phyloP scores from a whole-genome alignment of 2,888 invertebrate genomes.

The Troides helena region DNA sequence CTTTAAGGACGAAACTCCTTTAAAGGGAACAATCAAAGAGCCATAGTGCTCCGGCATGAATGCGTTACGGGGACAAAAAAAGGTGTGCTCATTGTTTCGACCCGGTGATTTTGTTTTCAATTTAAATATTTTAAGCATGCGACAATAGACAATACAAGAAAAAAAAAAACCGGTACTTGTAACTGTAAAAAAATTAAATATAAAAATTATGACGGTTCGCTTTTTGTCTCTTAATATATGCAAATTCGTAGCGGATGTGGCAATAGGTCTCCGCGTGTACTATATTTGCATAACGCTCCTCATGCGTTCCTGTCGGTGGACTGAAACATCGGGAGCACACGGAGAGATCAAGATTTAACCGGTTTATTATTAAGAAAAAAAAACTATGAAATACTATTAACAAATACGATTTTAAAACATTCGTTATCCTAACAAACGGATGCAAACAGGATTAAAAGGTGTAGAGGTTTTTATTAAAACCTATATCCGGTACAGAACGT shows the following conservation, averaged over 20 bases:
- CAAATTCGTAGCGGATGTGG: slow-evolving; percentile 62
- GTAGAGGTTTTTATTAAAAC: too few species aligned
- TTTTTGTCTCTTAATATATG: slow-evolving; percentile 74
- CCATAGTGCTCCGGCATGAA: slow-evolving; percentile 45
- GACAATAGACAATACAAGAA: slow-evolving; percentile 65
- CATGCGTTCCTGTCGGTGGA: slow-evolving; percentile 1
- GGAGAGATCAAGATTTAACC: too few species aligned
- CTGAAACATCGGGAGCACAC: too few species aligned
- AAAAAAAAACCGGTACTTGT: slow-evolving; percentile 76
- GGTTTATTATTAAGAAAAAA: too few species aligned
- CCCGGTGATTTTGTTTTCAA: slow-evolving; percentile 73
- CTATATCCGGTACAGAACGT: too few species aligned
- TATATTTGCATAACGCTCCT: slow-evolving; percentile 20
- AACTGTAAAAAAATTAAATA: slow-evolving; percentile 78
- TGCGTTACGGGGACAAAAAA: slow-evolving; percentile 48
- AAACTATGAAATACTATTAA: too few species aligned
- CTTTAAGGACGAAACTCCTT: slow-evolving; percentile 34
- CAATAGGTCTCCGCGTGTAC: background rate
- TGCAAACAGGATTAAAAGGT: too few species aligned
- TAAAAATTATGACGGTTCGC: slow-evolving; percentile 74
- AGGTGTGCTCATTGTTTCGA: slow-evolving; percentile 73
- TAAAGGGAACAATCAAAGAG: slow-evolving; percentile 17
- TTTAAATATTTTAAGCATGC: slow-evolving; percentile 76
- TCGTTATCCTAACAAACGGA: too few species aligned
- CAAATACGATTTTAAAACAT: too few species aligned